A percentile compares a stretch with the other conserved stretches of the same genome.
phyloP scores from a whole-genome alignment of 1,140 invertebrate genomes.

The Schlechtendalia chinensis region DNA sequence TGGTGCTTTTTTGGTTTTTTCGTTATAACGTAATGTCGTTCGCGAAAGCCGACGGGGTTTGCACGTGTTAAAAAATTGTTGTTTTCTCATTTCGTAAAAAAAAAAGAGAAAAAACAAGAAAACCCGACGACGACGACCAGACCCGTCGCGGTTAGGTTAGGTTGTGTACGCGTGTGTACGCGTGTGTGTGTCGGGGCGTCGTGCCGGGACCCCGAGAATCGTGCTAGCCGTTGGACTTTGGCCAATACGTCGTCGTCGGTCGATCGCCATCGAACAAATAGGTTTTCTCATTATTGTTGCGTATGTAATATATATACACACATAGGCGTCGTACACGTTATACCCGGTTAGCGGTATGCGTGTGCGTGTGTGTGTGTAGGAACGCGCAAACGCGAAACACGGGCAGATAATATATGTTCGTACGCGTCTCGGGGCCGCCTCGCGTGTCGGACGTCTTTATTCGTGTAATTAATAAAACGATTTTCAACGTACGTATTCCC shows the following conservation, averaged over 20 bases:
- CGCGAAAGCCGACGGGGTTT: conserved; percentile 8
- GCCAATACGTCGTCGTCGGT: conserved; percentile 1
- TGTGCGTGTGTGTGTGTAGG: neutral
- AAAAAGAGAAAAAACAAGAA: neutral
- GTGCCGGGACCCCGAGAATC: neutral
- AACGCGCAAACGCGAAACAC: neutral
- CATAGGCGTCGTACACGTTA: too few relatives aligned
- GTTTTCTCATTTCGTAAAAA: neutral
- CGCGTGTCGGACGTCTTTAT: conserved; percentile 43
- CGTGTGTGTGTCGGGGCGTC: neutral
- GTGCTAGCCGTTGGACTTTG: conserved; percentile 14
- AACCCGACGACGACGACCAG: neutral
- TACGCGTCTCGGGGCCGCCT: conserved; percentile 12
- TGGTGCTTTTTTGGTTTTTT: too few relatives aligned
- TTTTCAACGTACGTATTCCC: neutral
- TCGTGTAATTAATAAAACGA: conserved; percentile 43
- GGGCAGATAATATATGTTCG: neutral
- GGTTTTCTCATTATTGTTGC: neutral
- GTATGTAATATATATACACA: neutral
- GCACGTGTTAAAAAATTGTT: conserved; percentile 24
- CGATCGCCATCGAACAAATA: conserved; percentile 41
- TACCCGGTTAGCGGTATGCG: conserved; percentile 9
- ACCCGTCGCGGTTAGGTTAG: too few relatives aligned
- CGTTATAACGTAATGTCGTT: conserved; percentile 18
- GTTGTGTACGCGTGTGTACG: neutral